Conservation (phyloP, 2,888 invertebrate species). For the Clusia tigrina region DNA sequence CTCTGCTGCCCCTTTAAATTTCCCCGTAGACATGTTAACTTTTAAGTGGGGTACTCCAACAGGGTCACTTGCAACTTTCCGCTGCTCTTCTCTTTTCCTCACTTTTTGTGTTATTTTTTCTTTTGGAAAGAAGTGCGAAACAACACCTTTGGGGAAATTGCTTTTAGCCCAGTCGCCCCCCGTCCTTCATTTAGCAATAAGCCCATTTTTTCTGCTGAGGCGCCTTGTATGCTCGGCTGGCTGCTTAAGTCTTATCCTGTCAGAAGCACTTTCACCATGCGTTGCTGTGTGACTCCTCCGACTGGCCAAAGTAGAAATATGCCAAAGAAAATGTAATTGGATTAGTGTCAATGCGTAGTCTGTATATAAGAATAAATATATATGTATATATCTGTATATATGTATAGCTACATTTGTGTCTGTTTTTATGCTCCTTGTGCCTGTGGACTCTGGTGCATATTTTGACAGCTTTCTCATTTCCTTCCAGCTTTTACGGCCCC, state of each 20-base stretch:
- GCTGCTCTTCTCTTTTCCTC: not conserved
- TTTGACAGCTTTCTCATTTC: not conserved
- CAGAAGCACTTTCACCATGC: not conserved
- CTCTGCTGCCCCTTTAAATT: no score
- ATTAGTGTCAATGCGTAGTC: slow-evolving; percentile 10
- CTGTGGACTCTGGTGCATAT: not conserved
- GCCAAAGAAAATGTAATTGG: slow-evolving; percentile 10
- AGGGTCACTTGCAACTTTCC: slow-evolving; percentile 5
- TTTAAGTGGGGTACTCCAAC: not conserved
- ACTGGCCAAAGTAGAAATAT: slow-evolving; percentile 5
- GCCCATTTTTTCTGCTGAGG: not conserved
- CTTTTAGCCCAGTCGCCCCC: not conserved
- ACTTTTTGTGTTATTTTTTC: no score
- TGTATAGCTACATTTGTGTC: no score
- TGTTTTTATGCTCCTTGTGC: not conserved
- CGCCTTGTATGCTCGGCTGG: not conserved
- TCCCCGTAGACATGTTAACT: slow-evolving; percentile 9
- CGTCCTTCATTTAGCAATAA: not conserved
- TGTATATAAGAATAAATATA: no score
- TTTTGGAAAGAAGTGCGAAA: not conserved
- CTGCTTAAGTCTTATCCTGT: not conserved
- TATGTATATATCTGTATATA: no score
- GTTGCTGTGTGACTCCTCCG: not conserved
- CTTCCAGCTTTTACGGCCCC: not conserved
- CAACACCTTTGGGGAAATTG: not conserved